Evolutionary conservation across 2,888 invertebrate genomes (phyloP).

Genomic region (Melanchra persicariae): DNA sequence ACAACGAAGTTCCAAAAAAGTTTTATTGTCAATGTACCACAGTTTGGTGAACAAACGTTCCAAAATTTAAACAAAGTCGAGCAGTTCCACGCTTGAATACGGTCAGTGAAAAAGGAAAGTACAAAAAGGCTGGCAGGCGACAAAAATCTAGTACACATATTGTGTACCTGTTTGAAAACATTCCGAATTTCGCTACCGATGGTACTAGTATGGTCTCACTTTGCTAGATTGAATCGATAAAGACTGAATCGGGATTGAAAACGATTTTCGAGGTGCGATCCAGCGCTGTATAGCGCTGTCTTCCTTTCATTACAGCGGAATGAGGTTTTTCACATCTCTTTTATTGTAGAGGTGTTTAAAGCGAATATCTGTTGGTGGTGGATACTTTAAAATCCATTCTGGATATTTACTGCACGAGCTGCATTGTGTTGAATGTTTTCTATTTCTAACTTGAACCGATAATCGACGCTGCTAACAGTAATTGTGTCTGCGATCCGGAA

Average conservation of each 20-base stretch:
- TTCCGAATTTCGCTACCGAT: slow-evolving; percentile 46
- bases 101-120: slow-evolving; percentile 50
- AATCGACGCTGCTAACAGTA: slow-evolving; percentile 30
- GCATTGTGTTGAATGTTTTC: slow-evolving; percentile 36
- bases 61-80: slow-evolving; percentile 54
- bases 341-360: slow-evolving; percentile 53
- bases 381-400: slow-evolving; percentile 56
- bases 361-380: slow-evolving; percentile 31
- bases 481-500: slow-evolving; percentile 39
- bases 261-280: slow-evolving; percentile 64
- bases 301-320: slow-evolving; percentile 58
- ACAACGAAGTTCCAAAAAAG: slow-evolving; percentile 11
- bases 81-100: slow-evolving; percentile 49
- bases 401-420: slow-evolving; percentile 41
- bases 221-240: slow-evolving; percentile 73
- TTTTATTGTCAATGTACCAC: slow-evolving; percentile 20
- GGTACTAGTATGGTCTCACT: slow-evolving; percentile 64
- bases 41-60: slow-evolving; percentile 27
- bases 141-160: slow-evolving; percentile 54
- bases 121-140: slow-evolving; percentile 44
- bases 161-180: slow-evolving; percentile 57
- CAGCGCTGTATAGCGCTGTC: slow-evolving; percentile 32
- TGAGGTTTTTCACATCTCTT: slow-evolving; percentile 61
- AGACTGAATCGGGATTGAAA: slow-evolving; percentile 62
- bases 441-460: slow-evolving; percentile 39